Evolutionary conservation across 2,797 vertebrate genomes (phyloP).

Genomic region (Parotocinclus haroldoi): DNA sequence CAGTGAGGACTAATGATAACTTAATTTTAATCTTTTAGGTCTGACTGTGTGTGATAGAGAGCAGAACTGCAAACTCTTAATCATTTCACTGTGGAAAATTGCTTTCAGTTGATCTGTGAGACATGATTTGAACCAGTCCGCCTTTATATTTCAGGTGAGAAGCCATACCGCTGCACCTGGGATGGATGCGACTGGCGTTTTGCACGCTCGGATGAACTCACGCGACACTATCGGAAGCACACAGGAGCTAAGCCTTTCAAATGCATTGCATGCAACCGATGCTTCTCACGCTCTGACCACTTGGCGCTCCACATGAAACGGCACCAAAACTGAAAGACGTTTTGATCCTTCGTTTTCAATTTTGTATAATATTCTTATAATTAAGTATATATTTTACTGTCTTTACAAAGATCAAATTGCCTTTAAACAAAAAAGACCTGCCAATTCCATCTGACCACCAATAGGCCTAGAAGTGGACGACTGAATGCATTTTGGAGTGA

Average conservation of each 20-base stretch:
- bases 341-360: background rate
- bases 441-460: conserved; percentile 27
- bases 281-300: conserved; percentile 93
- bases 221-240: conserved; percentile 90
- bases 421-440: conserved; percentile 32
- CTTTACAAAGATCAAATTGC: conserved; percentile 52
- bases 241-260: conserved; percentile 92
- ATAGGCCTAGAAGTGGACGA: conserved; percentile 20
- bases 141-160: conserved; percentile 74
- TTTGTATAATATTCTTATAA: conserved; percentile 33
- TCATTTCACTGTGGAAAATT: no score
- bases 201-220: conserved; percentile 90
- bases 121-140: background rate
- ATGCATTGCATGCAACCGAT: conserved; percentile 84
- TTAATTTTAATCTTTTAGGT: no score
- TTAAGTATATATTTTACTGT: conserved; percentile 35
- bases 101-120: background rate
- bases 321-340: conserved; percentile 59
- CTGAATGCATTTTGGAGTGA: conserved; percentile 30
- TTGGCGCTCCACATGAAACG: conserved; percentile 91
- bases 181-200: conserved; percentile 90
- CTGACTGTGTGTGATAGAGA: no score
- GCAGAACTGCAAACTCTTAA: no score
- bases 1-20: no score
- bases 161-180: conserved; percentile 89